Evolutionary conservation across 2,113 vertebrate genomes (phyloP).

Genomic region (Microcebus tavaratra): DNA sequence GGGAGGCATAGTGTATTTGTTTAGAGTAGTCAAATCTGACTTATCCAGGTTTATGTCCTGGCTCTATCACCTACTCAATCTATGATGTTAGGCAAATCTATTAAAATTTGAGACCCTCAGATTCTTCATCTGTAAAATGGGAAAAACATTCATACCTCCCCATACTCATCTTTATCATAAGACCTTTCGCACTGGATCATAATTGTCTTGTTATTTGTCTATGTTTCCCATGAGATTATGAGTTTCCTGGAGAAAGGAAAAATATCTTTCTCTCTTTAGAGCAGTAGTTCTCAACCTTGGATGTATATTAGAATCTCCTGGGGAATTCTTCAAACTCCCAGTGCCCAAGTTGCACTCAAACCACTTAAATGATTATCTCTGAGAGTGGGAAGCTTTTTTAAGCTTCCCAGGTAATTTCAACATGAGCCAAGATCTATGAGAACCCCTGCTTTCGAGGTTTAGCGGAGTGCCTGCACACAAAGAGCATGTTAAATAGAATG

Average conservation of each 20-base stretch:
- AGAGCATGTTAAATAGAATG: not conserved
- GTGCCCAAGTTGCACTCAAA: not conserved
- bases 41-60: not conserved
- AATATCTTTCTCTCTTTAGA: not conserved
- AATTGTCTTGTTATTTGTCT: not conserved
- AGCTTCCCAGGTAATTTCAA: not conserved
- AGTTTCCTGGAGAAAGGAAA: not conserved
- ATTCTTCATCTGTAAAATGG: not conserved
- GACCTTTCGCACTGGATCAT: not conserved
- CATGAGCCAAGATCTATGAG: not conserved
- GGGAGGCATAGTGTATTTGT: not conserved
- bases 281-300: not conserved
- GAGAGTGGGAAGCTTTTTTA: not conserved
- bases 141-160: not conserved
- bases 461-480: not conserved
- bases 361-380: not conserved
- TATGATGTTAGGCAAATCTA: not conserved
- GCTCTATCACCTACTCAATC: not conserved
- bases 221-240: not conserved
- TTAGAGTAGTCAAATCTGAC: not conserved
- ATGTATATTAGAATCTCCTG: not conserved
- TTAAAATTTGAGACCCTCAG: not conserved
- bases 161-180: not conserved
- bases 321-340: not conserved
- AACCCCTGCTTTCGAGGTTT: not conserved